phyloP scores from a whole-genome alignment of 2,113 vertebrate species.

The Gasterosteus nipponicus region DNA sequence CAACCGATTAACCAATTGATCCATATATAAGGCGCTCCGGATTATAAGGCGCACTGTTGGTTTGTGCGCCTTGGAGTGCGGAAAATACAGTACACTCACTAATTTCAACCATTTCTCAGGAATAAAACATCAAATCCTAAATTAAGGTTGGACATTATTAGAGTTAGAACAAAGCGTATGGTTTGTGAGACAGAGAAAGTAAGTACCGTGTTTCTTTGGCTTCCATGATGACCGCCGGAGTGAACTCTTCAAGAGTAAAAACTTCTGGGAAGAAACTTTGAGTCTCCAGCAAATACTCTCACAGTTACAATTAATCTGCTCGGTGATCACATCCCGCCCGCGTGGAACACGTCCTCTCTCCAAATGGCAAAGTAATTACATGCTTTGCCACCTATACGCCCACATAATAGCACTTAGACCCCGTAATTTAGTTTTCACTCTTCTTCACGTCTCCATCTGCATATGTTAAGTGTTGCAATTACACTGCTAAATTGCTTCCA shows the following conservation, averaged over 20 bases:
- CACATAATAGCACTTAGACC: conserved; percentile 81
- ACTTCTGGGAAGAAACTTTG: conserved; percentile 62
- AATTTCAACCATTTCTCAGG: background rate
- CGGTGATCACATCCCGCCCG: conserved; percentile 76
- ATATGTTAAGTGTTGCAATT: conserved; percentile 85
- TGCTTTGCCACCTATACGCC: conserved; percentile 80
- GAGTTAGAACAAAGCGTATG: background rate
- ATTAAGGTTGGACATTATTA: background rate
- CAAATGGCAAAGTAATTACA: conserved; percentile 84
- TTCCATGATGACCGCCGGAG: background rate
- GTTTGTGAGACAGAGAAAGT: background rate
- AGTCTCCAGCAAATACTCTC: conserved; percentile 60
- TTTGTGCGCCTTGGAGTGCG: no score
- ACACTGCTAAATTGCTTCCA: conserved; percentile 78
- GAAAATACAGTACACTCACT: background rate
- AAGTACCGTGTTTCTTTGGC: background rate
- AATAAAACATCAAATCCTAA: background rate
- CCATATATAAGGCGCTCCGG: no score
- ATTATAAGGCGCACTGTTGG: no score
- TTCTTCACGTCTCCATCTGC: conserved; percentile 78
- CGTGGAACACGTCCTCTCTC: conserved; percentile 75
- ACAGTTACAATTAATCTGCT: conserved; percentile 78
- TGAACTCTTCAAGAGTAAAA: conserved; percentile 30
- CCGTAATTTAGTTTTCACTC: conserved; percentile 83
- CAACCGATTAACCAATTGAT: no score